These are phyloP conservation scores for Acanthurus tractus DNA, from an alignment of 2,797 vertebrate species.

Conservation along the genomic window DNA sequence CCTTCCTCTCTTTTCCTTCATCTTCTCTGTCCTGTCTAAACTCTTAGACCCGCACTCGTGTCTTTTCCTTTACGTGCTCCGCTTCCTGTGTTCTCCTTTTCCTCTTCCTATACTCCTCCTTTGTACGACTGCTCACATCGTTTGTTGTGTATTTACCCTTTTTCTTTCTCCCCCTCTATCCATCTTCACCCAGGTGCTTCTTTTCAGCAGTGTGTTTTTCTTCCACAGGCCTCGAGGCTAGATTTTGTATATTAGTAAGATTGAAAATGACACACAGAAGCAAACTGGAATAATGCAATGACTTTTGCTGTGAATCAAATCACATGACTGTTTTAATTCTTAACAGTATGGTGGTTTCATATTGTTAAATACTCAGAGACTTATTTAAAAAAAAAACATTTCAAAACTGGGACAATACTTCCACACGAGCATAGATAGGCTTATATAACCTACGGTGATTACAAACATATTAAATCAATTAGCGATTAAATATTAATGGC, in stretches of 20 bases:
- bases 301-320: constrained; percentile 4
- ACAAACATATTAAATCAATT: constrained; percentile 11
- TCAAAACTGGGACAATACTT: not conserved
- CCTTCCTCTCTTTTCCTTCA: constrained; percentile 53
- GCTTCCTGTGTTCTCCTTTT: constrained; percentile 28
- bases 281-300: not conserved
- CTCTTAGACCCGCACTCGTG: constrained; percentile 38
- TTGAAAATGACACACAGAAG: not conserved
- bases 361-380: not conserved
- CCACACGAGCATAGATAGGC: not conserved
- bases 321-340: not conserved
- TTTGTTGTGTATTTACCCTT: constrained; percentile 26
- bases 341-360: not conserved
- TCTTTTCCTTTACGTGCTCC: constrained; percentile 26
- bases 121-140: constrained; percentile 14
- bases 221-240: not conserved
- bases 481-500: constrained; percentile 27
- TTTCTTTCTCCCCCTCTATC: constrained; percentile 13
- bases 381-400: not conserved
- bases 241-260: not conserved
- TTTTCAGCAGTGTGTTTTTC: constrained; percentile 22
- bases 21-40: constrained; percentile 49
- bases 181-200: constrained; percentile 12
- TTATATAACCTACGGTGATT: not conserved
- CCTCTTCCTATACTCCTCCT: constrained; percentile 31